Evolutionary conservation across 1,140 invertebrate species (phyloP).

Genomic region (Hycleus cichorii): DNA sequence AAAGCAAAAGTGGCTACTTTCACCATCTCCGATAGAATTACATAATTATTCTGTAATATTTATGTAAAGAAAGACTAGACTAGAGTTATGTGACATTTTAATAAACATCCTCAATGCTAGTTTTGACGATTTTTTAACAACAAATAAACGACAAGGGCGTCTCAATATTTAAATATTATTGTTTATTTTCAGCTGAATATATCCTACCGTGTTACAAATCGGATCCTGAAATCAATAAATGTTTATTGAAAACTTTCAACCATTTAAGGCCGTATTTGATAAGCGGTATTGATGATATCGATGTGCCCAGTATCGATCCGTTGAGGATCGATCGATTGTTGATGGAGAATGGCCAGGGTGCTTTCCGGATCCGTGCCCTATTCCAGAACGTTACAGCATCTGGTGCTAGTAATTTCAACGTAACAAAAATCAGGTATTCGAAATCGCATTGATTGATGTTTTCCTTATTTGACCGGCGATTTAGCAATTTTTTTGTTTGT

Average conservation of each 20-base stretch:
- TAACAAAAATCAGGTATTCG: conserved; percentile 44
- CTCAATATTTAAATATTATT: neutral
- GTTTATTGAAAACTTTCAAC: conserved; percentile 61
- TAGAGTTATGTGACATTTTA: neutral
- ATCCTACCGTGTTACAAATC: conserved; percentile 58
- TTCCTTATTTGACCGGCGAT: too few relatives aligned
- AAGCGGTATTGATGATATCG: conserved; percentile 58
- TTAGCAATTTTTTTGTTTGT: too few relatives aligned
- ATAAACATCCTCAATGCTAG: neutral
- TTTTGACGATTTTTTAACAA: neutral
- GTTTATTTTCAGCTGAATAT: conserved; percentile 57
- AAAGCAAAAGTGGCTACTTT: too few relatives aligned
- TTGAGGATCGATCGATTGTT: conserved; percentile 57
- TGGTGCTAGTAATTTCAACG: conserved; percentile 64
- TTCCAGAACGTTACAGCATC: conserved; percentile 64
- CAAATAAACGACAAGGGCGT: neutral
- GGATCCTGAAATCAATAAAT: conserved; percentile 58
- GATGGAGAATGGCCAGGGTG: conserved; percentile 68
- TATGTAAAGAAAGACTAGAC: neutral
- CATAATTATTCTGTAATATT: neutral
- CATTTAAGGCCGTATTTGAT: conserved; percentile 62
- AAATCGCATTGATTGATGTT: too few relatives aligned
- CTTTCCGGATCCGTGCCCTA: conserved; percentile 58
- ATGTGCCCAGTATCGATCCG: conserved; percentile 65
- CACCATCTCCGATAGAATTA: neutral